Evolutionary conservation across 2,888 invertebrate genomes (phyloP).

Genomic region (Heteromyza rotundicornis): DNA sequence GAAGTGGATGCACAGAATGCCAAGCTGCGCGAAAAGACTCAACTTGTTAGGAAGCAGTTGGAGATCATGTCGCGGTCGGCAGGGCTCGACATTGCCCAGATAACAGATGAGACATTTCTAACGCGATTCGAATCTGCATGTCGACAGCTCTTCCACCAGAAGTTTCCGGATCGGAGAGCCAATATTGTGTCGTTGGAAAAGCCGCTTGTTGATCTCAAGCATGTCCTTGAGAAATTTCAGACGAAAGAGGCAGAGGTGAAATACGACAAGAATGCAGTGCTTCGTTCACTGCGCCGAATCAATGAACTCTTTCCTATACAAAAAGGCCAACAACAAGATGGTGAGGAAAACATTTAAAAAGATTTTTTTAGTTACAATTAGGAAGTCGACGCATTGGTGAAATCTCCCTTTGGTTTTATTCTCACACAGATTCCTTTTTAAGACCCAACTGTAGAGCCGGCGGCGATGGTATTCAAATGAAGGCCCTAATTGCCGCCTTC

Average conservation of each 20-base stretch:
- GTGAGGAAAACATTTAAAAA: no score
- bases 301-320: constrained; percentile 30
- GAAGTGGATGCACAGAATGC: constrained; percentile 38
- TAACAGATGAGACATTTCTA: constrained; percentile 42
- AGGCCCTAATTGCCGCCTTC: constrained; percentile 43
- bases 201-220: constrained; percentile 39
- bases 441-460: neutral
- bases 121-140: constrained; percentile 40
- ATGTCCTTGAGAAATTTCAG: constrained; percentile 49
- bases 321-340: no score
- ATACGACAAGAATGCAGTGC: constrained; percentile 44
- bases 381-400: no score
- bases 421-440: constrained; percentile 20
- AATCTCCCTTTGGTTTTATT: no score
- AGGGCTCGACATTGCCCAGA: constrained; percentile 17
- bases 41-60: constrained; percentile 32
- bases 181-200: constrained; percentile 35
- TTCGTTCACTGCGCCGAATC: constrained; percentile 38
- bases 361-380: no score
- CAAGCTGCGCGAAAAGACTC: constrained; percentile 35
- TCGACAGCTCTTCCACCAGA: constrained; percentile 30
- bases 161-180: constrained; percentile 29
- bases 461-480: constrained; percentile 34
- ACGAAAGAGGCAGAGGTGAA: constrained; percentile 42
- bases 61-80: constrained; percentile 36